Conservation (phyloP, 2,888 invertebrate species). For the Phytoseiulus persimilis region DNA sequence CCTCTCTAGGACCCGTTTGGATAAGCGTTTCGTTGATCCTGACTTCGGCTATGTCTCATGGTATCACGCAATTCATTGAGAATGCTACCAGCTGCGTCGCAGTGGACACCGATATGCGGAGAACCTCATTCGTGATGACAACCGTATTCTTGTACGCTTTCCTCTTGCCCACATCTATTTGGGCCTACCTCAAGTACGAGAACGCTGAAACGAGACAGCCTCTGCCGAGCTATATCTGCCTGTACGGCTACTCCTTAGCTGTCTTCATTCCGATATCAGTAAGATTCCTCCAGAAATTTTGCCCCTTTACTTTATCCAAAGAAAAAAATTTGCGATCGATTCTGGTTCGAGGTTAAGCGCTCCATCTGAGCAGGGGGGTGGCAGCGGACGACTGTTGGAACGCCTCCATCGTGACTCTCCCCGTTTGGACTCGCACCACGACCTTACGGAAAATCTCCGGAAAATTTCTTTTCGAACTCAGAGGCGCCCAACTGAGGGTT, state of each 20-base stretch:
- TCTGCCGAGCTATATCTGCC: slow-evolving; percentile 20
- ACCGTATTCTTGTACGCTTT: slow-evolving; percentile 11
- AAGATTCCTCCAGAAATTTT: not conserved
- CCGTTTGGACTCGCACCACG: too few relatives aligned
- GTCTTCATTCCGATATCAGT: slow-evolving; percentile 31
- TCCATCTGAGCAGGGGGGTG: too few relatives aligned
- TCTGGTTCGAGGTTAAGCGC: too few relatives aligned
- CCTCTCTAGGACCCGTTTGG: not conserved
- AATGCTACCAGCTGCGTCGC: slow-evolving; percentile 18
- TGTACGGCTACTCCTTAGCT: slow-evolving; percentile 13
- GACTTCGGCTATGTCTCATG: slow-evolving; percentile 20
- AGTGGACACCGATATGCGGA: slow-evolving; percentile 22
- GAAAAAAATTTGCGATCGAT: too few relatives aligned
- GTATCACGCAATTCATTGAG: slow-evolving; percentile 16
- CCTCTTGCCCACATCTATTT: slow-evolving; percentile 18
- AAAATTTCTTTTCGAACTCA: too few relatives aligned
- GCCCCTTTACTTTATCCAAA: too few relatives aligned
- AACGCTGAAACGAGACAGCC: slow-evolving; percentile 1
- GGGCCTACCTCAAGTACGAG: slow-evolving; percentile 33
- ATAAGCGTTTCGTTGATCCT: slow-evolving; percentile 21
- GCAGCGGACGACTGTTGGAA: too few relatives aligned
- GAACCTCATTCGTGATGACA: slow-evolving; percentile 20
- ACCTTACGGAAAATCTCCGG: too few relatives aligned
- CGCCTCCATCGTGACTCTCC: too few relatives aligned
- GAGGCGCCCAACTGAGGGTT: too few relatives aligned